Conservation (phyloP, 2,797 vertebrate species). For the Coendou prehensilis region DNA sequence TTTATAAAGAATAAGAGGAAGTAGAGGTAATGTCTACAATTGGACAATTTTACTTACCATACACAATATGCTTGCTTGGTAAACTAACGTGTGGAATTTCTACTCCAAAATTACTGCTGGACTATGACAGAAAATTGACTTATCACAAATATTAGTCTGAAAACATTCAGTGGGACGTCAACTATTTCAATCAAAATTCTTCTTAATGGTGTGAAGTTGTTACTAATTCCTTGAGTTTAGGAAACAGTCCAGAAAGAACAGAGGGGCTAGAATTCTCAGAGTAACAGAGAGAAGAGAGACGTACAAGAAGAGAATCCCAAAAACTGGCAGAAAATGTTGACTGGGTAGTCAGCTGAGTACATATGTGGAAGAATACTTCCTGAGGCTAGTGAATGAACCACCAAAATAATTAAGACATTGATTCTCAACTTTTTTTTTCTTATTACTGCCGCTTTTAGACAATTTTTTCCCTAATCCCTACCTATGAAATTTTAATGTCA, state of each 20-base stretch:
- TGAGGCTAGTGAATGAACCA: constrained; percentile 16
- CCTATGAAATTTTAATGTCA: neutral
- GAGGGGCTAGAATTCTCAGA: constrained; percentile 4
- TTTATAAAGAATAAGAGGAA: neutral
- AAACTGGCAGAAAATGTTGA: neutral
- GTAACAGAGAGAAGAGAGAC: neutral
- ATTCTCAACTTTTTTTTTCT: neutral
- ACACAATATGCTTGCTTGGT: neutral
- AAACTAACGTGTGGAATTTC: constrained; percentile 21
- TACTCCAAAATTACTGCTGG: constrained; percentile 53
- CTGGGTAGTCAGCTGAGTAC: neutral
- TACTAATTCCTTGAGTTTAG: neutral
- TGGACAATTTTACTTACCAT: constrained; percentile 40
- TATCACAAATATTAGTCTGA: constrained; percentile 49
- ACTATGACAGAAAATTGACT: constrained; percentile 4
- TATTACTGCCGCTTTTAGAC: neutral
- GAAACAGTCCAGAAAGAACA: neutral
- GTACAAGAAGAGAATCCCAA: neutral
- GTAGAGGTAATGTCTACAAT: neutral
- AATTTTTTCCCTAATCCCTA: neutral
- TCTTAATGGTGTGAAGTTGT: neutral
- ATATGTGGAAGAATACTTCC: neutral
- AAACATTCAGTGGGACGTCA: constrained; percentile 37
- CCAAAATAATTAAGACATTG: neutral
- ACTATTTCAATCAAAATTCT: constrained; percentile 53